phyloP scores from a whole-genome alignment of 2,888 invertebrate genomes.

The Crossocerus cetratus region DNA sequence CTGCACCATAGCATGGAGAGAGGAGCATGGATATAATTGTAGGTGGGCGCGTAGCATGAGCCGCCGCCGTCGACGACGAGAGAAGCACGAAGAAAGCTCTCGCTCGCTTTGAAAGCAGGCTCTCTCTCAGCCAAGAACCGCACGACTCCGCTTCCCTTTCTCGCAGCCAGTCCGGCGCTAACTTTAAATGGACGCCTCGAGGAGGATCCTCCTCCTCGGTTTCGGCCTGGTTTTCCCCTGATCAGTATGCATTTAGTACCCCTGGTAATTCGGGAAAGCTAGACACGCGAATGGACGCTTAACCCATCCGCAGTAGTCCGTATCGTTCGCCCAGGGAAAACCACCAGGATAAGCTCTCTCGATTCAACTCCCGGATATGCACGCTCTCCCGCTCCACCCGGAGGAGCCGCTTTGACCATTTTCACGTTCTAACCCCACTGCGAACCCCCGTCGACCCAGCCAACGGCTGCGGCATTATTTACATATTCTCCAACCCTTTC shows the following conservation, averaged over 20 bases:
- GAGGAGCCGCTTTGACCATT: too few relatives aligned
- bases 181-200: not conserved
- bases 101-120: not conserved
- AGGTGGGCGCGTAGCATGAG: not conserved
- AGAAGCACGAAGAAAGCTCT: not conserved
- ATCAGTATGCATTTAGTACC: not conserved
- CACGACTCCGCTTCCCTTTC: not conserved
- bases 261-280: not conserved
- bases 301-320: not conserved
- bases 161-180: constrained; percentile 1
- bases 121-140: not conserved
- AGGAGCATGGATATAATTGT: not conserved
- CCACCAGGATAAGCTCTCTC: too few relatives aligned
- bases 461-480: constrained; percentile 48
- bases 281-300: not conserved
- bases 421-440: constrained; percentile 7
- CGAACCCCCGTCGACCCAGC: constrained; percentile 6
- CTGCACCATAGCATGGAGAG: not conserved
- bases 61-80: not conserved
- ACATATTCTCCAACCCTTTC: constrained; percentile 55
- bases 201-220: not conserved
- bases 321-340: too few relatives aligned
- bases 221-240: not conserved
- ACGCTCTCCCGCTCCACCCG: too few relatives aligned
- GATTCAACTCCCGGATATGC: too few relatives aligned